Base-by-base conservation (phyloP, 2,888 invertebrate genomes). In the Octonoba sinensis region DNA sequence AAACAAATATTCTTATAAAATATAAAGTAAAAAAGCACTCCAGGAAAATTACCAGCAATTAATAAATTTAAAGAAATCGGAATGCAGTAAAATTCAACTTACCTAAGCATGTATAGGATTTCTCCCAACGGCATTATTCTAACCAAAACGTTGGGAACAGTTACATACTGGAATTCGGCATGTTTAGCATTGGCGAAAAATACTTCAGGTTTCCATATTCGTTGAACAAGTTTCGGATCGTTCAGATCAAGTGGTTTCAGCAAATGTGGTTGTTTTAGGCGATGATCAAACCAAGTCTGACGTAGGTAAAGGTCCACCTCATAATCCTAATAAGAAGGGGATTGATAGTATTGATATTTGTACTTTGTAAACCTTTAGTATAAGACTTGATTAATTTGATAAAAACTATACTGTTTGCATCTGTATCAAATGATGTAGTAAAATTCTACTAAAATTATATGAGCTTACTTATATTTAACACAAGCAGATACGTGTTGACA, bases 131-230 rank as follows among this genome's bases (percentile, higher is more conserved):
- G 90, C 84, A 89, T 87, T 74, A 90, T 90, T 54, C 90, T 86
- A n/a, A 90, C 89, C n/a, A 90, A 87, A 16, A 90, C 89, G 84
- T 90, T 90, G 18, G 90, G 90, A 1, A 90, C 90, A 0, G 90
- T 90, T 51, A 90, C 90, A 82, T 88, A 89, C 85, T 90, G 90
- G 84, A 90, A 90, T 85, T 90, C 90, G 0, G 89, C 90, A 82
- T 89, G 88, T 85, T 90, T 90, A 24, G 90, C 90, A 85, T 90
- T 90, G 3, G 90, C 89, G 84, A 90, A 90, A 78, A 78, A 85
- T 70, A 78, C 85, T 85, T 90, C 89, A 0, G 89, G 89, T 84
- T 90, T 90, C 90, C 90, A 90, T 81, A 90, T 89, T 62, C 88
- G 88, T 85, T 90, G 89, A 36, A 90, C 89, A 22, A 90, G 85